These are phyloP conservation scores for Dicentrarchus labrax DNA, from an alignment of 2,113 vertebrate species.

Conservation along the genomic window DNA sequence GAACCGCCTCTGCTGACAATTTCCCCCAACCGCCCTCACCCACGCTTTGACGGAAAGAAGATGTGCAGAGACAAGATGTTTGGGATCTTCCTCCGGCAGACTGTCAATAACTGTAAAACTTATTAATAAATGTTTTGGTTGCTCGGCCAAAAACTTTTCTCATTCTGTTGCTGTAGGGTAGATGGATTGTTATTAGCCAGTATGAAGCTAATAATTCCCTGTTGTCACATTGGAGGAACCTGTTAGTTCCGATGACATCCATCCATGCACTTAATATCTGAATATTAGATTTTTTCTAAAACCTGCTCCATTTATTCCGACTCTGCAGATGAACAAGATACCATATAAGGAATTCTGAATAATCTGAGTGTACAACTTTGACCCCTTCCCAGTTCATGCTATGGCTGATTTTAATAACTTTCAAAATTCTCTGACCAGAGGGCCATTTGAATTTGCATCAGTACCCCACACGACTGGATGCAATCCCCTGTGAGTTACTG, in stretches of 20 bases:
- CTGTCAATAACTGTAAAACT: neutral
- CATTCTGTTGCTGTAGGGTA: neutral
- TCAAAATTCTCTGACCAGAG: neutral
- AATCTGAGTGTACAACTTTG: neutral
- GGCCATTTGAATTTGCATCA: too few relatives aligned
- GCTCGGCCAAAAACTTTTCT: neutral
- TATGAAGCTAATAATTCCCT: neutral
- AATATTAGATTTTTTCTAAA: neutral
- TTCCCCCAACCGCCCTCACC: neutral
- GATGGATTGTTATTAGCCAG: neutral
- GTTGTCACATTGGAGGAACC: neutral
- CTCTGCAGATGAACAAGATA: neutral
- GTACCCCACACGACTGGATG: neutral
- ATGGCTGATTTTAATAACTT: neutral
- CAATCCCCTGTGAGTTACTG: neutral
- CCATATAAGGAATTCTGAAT: neutral
- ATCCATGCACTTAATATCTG: too few relatives aligned
- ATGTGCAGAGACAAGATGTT: neutral
- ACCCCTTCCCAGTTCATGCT: neutral
- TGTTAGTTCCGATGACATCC: neutral
- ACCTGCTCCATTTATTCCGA: too few relatives aligned
- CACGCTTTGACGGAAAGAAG: neutral
- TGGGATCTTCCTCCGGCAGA: too few relatives aligned
- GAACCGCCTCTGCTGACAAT: slow-evolving; percentile 17
- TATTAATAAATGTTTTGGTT: neutral